These are phyloP conservation scores for Vannuccia rotundouncinata DNA, from an alignment of 2,888 invertebrate species.

Conservation along the genomic window DNA sequence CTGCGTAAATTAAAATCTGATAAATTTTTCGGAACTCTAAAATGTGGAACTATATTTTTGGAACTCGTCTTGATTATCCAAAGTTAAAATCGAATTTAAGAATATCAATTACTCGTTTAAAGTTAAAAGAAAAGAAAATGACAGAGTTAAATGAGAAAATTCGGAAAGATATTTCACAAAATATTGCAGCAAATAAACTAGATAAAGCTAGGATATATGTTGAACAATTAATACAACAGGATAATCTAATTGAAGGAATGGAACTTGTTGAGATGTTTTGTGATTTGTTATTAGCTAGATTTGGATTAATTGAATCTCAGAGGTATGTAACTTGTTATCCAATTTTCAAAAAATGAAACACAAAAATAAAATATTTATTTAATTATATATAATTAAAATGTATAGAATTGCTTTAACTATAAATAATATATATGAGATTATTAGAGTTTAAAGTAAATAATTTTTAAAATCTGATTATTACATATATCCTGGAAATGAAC, in stretches of 20 bases:
- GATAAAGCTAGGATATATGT: conserved; percentile 84
- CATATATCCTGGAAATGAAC: too few species aligned
- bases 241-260: conserved; percentile 97
- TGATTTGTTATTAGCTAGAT: conserved; percentile 86
- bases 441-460: too few species aligned
- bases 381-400: too few species aligned
- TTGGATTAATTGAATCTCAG: conserved; percentile 72
- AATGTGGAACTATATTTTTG: not conserved
- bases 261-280: conserved; percentile 99
- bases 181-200: conserved; percentile 59
- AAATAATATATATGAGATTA: too few species aligned
- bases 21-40: too few species aligned
- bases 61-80: not conserved
- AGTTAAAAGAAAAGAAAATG: conserved; percentile 84
- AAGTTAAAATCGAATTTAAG: conserved; percentile 93
- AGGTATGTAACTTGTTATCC: too few species aligned
- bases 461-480: too few species aligned
- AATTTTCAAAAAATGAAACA: too few species aligned
- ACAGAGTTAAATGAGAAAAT: conserved; percentile 91
- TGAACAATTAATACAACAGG: conserved; percentile 95
- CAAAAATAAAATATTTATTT: too few species aligned
- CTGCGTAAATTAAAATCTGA: too few species aligned
- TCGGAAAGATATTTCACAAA: conserved; percentile 92
- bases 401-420: too few species aligned
- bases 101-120: conserved; percentile 82